Conservation (phyloP, 53 echinoderm and acorn worm genomes). For the Stichopus horrens region DNA sequence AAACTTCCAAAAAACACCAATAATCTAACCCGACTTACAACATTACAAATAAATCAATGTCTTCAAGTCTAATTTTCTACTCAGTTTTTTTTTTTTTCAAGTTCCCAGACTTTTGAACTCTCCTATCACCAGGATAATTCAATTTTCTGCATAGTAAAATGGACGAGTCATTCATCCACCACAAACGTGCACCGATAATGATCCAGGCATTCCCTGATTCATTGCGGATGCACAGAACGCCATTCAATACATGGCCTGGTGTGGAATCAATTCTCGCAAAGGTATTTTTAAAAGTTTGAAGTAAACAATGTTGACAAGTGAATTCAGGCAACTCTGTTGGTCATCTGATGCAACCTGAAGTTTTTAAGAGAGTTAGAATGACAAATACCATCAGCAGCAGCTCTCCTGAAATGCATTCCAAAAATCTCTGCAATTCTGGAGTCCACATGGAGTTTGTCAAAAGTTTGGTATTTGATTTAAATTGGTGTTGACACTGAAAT, state of each 20-base stretch:
- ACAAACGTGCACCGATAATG: no score
- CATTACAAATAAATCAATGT: no score
- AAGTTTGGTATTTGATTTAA: background rate
- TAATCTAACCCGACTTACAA: no score
- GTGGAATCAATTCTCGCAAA: background rate
- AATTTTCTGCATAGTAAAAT: no score
- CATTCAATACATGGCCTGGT: background rate
- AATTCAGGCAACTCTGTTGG: background rate
- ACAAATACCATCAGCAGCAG: background rate
- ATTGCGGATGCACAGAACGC: no score
- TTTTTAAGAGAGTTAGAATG: background rate
- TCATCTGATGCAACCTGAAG: background rate
- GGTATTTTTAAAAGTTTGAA: background rate
- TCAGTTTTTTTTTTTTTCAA: no score
- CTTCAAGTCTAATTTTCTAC: no score
- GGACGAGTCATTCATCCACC: no score
- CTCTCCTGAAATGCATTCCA: background rate
- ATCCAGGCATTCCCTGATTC: no score
- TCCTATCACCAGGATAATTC: no score
- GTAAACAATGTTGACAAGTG: background rate
- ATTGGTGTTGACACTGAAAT: background rate
- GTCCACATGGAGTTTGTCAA: background rate
- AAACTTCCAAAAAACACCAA: no score
- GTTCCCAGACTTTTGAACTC: no score
- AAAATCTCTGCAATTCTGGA: conserved; percentile 2